phyloP scores from a whole-genome alignment of 2,113 vertebrate genomes.

The Smithornis capensis region DNA sequence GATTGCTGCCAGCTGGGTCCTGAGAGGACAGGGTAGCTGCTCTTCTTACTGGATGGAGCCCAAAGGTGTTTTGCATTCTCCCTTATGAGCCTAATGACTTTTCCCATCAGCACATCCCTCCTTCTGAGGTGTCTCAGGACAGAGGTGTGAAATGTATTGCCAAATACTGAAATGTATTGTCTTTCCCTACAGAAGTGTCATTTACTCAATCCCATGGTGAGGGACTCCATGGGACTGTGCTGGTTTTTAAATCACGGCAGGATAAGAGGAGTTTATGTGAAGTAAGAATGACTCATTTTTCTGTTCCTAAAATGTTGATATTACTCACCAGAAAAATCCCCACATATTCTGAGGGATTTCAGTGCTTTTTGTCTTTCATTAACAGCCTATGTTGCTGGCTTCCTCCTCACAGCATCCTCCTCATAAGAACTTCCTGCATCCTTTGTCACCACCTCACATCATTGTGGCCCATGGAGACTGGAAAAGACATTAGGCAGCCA shows the following conservation, averaged over 20 bases:
- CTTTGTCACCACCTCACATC: conserved; percentile 10
- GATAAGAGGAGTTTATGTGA: neutral
- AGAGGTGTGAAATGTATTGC: too few species aligned
- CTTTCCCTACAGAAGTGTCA: neutral
- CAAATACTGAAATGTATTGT: neutral
- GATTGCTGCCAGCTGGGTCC: neutral
- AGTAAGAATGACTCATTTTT: conserved; percentile 32
- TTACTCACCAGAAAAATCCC: conserved; percentile 55
- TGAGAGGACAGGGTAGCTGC: neutral
- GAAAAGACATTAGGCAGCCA: conserved; percentile 10
- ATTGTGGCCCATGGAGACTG: neutral
- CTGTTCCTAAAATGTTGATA: conserved; percentile 33
- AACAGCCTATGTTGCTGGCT: conserved; percentile 35
- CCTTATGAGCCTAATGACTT: neutral
- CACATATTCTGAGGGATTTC: conserved; percentile 23
- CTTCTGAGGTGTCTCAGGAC: neutral
- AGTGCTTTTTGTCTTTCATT: conserved; percentile 23
- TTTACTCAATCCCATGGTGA: neutral
- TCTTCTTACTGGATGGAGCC: neutral
- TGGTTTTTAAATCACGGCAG: neutral
- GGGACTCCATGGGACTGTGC: neutral
- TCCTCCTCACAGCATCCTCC: neutral
- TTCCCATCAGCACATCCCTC: neutral
- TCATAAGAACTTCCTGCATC: conserved; percentile 37
- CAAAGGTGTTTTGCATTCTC: neutral